Base-by-base conservation (phyloP, 2,113 vertebrate species). In the Oryzias woworae region DNA sequence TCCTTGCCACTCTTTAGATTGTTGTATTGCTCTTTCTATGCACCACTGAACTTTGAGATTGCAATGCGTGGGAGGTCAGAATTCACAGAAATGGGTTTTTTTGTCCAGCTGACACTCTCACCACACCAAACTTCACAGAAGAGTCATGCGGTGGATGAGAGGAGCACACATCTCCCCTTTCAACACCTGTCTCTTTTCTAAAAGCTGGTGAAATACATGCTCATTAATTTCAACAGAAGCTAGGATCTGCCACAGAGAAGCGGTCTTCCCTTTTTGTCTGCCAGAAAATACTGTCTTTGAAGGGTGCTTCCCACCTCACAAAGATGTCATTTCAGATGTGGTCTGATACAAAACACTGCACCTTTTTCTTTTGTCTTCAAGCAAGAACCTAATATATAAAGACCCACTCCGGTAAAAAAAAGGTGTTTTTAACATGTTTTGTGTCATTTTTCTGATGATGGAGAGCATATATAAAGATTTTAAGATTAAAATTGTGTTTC, bases 181-280 rank as follows among this genome's bases (percentile, higher is more conserved):
- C 66, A 62, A 78, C 75, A 71, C 20, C 41, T 52, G 73, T 59
- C 79, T 78, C 61, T 50, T 71, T 43, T 52, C 59, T 24, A 36
- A 63, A 58, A 78, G 57, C 64, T 68, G 65, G 67, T 81, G 75
- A 8, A 26, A 77, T 54, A 53, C 51, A 61, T 62, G 71, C 71
- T 87, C 84, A 71, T 88, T 88, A 82, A 82, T 66, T 80, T 42
- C 28, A 48, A 67, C 59, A 56, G 7, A 16, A 80, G 61, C 71
- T 78, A 3, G 53, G 68, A 77, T 62, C 71, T 57, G 7, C 54
- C 44, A 1, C 3, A 68, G 31, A n/a, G 22, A 7, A 48, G 23
- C 26, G n/a, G 20, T 28, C 75, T 67, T 61, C 22, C 56, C 23
- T 50, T 41, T 72, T 62, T 8, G n/a, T 67, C 50, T 66, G 48